Evolutionary conservation across 2,888 invertebrate genomes (phyloP), one percentile per base, ranked within the genome.

Genomic region (Bursaphelenchus okinawaensis): DNA sequence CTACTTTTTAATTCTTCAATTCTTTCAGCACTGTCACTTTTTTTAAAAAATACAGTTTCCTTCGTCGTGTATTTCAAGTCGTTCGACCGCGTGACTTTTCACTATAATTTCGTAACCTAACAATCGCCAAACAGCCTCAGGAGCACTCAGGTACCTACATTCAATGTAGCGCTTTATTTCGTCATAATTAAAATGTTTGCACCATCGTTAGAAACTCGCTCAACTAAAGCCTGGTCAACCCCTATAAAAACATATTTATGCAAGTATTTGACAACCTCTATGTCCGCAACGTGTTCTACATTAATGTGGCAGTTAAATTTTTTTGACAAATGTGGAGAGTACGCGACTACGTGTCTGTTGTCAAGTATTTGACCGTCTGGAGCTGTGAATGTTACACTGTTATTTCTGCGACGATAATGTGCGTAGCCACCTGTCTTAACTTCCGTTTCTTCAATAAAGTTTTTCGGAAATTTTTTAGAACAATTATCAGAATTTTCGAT

Each of bases 251-350:
- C 68, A 62, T 83, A 83, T 51, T 83, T 82, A 65, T 64, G 75
- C 16, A 83, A 20, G 63, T 83, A 82, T 59, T 79, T 81, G 0
- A 79, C 66, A 7, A 65, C 63, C 19, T 58, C 68, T 2, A 82
- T 56, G n/a, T 72, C 63, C 2, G 65, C 50, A 62, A 76, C 75
- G 22, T 71, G 54, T 75, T 84, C 83, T 1, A 84, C 79, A 72
- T 84, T 84, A 51, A 84, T 83, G 66, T 84, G 84, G 19, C 70
- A 69, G 61, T 83, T 73, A 71, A 73, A 84, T 61, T 75, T 81
- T 55, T 69, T 58, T 7, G 65, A 63, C 20, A 84, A 62, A 60
- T 69, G 76, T 3, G 80, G 78, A 23, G 59, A 65, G 27, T 74
- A 64, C 1, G 72, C 62, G 0, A 72, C 73, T 40, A 71, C 69